These are phyloP conservation scores for Zoanthus solanderi DNA, from an alignment of 92 coral and sea anemone species.

Conservation along the genomic window DNA sequence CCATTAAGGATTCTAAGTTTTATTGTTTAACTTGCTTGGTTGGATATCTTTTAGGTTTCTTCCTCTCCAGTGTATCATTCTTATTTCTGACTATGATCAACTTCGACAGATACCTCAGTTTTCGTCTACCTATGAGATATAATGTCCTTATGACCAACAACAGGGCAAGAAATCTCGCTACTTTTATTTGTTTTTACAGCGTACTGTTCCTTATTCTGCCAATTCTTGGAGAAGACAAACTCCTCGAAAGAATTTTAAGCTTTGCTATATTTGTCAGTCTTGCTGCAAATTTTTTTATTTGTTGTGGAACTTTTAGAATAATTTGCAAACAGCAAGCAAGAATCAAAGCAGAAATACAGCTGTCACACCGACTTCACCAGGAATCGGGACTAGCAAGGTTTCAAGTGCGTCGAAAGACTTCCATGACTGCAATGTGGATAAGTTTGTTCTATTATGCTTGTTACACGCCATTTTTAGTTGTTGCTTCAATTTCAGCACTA, in stretches of 20 bases:
- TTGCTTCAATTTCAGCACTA: background rate
- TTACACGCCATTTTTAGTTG: background rate
- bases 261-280: background rate
- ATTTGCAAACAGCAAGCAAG: background rate
- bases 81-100: conserved; percentile 9
- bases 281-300: background rate
- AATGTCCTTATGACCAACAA: conserved; percentile 9
- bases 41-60: background rate
- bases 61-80: conserved; percentile 4
- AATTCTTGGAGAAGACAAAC: background rate
- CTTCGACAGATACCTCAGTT: conserved; percentile 1
- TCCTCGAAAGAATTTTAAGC: background rate
- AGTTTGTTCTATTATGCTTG: background rate
- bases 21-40: background rate
- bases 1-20: background rate
- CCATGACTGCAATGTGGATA: conserved; percentile 4
- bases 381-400: background rate
- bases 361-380: conserved; percentile 23
- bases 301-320: background rate
- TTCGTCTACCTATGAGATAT: conserved; percentile 4
- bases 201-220: background rate
- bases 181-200: background rate
- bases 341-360: conserved; percentile 13
- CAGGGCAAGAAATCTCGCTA: background rate
- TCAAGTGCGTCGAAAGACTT: background rate